These are phyloP conservation scores for Pharmacophagus antenor DNA, from an alignment of 2,888 invertebrate genomes.

Conservation along the genomic window DNA sequence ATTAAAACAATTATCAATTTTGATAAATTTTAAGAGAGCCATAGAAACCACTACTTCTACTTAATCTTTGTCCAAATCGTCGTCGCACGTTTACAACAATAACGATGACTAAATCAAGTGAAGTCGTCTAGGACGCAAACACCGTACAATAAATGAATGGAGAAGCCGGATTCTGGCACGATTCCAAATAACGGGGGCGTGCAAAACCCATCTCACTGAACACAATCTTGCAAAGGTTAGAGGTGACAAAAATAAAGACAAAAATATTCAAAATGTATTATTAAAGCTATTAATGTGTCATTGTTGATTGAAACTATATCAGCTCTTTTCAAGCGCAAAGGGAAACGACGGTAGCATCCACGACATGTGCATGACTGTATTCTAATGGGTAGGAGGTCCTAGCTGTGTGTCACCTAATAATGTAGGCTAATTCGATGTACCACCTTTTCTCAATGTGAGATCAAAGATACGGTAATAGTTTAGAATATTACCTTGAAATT, in stretches of 20 bases:
- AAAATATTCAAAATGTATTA: conserved; percentile 48
- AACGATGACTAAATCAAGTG: conserved; percentile 19
- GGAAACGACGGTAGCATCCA: not conserved
- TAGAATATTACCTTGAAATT: too few relatives aligned
- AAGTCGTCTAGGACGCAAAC: conserved; percentile 31
- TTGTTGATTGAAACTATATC: too few relatives aligned
- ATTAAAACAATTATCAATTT: too few relatives aligned
- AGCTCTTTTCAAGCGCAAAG: too few relatives aligned
- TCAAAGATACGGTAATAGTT: too few relatives aligned
- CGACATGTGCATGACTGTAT: too few relatives aligned
- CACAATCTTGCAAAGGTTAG: conserved; percentile 60
- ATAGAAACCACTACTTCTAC: not conserved
- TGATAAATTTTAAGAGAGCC: too few relatives aligned
- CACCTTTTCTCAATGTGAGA: too few relatives aligned
- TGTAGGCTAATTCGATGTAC: too few relatives aligned
- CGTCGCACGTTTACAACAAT: conserved; percentile 9
- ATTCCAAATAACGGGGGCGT: conserved; percentile 52
- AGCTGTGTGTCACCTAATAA: too few relatives aligned
- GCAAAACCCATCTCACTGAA: conserved; percentile 45
- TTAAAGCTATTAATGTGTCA: too few relatives aligned
- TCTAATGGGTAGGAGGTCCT: too few relatives aligned
- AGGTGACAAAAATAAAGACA: conserved; percentile 64
- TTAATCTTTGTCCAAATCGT: conserved; percentile 7
- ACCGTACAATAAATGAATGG: conserved; percentile 50
- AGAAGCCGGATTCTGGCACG: conserved; percentile 45